phyloP scores from a whole-genome alignment of 2,113 vertebrate species.

The Dipodomys merriami region DNA sequence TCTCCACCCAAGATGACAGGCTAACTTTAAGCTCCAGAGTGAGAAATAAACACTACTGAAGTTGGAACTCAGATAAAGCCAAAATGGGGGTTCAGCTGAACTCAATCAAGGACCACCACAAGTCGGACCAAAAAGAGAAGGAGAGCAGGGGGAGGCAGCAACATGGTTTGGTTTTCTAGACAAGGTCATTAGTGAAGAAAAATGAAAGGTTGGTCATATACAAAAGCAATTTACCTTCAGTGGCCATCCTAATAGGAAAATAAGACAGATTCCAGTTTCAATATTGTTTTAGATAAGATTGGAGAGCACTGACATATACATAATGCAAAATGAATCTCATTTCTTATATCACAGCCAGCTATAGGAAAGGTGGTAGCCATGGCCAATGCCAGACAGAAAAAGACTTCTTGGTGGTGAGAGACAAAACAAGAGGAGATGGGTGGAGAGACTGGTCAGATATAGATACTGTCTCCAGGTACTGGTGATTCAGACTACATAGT shows the following conservation, averaged over 20 bases:
- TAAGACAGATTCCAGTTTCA: constrained; percentile 50
- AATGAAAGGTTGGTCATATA: constrained; percentile 1
- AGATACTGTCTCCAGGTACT: not conserved
- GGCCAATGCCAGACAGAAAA: not conserved
- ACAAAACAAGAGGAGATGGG: not conserved
- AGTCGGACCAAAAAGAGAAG: not conserved
- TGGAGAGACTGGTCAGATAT: not conserved
- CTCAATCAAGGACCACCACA: not conserved
- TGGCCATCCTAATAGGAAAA: constrained; percentile 53
- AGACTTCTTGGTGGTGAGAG: constrained; percentile 13
- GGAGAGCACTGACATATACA: constrained; percentile 46
- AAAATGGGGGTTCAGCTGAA: not conserved
- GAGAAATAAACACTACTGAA: not conserved
- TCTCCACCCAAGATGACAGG: no score
- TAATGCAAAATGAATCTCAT: constrained; percentile 58
- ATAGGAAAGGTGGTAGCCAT: not conserved
- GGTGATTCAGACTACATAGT: no score
- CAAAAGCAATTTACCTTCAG: constrained; percentile 18
- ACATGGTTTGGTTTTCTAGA: constrained; percentile 8
- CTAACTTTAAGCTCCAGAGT: not conserved
- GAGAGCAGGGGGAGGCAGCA: not conserved
- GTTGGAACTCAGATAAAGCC: not conserved
- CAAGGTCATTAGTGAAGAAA: constrained; percentile 15
- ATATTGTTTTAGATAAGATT: constrained; percentile 60
- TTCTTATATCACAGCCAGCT: constrained; percentile 44